Evolutionary conservation across 2,113 vertebrate genomes (phyloP).

Genomic region (Sylvietta virens): DNA sequence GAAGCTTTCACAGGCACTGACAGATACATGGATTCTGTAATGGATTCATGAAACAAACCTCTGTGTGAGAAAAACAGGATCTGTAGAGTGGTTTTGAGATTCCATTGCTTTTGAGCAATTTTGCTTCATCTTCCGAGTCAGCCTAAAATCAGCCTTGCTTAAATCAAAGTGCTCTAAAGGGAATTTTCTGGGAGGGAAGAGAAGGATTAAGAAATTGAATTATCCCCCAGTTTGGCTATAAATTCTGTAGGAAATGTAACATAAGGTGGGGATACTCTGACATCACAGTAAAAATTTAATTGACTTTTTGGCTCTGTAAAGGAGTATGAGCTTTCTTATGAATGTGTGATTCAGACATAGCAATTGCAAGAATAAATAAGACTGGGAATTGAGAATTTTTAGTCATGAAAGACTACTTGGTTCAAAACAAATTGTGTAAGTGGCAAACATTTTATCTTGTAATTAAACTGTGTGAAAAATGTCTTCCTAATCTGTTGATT

Average conservation of each 20-base stretch:
- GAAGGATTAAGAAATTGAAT: not conserved
- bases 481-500: constrained; percentile 15
- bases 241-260: not conserved
- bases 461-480: constrained; percentile 1
- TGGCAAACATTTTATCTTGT: not conserved
- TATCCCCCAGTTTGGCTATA: not conserved
- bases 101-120: not conserved
- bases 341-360: not conserved
- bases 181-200: not conserved
- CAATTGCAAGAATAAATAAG: not conserved
- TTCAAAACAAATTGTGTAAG: not conserved
- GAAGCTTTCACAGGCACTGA: not conserved
- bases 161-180: not conserved
- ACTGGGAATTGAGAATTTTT: not conserved
- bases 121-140: not conserved
- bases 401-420: not conserved
- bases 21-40: not conserved
- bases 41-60: not conserved
- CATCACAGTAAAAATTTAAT: not conserved
- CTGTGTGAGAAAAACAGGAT: not conserved
- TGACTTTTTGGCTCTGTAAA: not conserved
- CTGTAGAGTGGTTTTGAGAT: not conserved
- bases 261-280: not conserved
- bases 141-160: not conserved
- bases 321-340: not conserved